Evolutionary conservation across 2,888 invertebrate genomes (phyloP).

Genomic region (Meteorus colon): DNA sequence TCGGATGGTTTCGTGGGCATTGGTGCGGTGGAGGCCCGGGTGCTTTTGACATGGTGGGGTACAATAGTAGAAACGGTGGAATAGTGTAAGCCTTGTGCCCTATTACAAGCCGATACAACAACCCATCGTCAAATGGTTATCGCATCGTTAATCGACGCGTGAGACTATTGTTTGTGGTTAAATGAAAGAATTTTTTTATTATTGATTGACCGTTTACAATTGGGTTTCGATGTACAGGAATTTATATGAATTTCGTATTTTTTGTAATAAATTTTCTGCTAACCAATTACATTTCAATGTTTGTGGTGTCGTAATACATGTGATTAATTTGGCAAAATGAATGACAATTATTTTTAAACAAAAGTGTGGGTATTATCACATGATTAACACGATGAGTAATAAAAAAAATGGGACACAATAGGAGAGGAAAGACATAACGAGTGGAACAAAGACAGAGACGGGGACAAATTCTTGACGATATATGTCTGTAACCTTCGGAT

Average conservation of each 20-base stretch:
- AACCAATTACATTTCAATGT: no score
- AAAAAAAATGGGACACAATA: neutral
- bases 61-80: neutral
- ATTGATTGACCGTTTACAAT: neutral
- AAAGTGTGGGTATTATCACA: no score
- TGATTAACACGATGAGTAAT: no score
- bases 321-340: no score
- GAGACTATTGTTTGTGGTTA: neutral
- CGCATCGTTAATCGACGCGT: conserved; percentile 25
- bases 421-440: neutral
- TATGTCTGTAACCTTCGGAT: conserved; percentile 48
- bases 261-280: no score
- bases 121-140: conserved; percentile 29
- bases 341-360: no score
- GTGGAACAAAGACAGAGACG: neutral
- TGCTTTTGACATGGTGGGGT: neutral
- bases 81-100: conserved; percentile 22
- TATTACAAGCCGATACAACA: conserved; percentile 36
- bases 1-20: conserved; percentile 25
- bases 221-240: no score
- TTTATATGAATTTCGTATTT: no score
- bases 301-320: no score
- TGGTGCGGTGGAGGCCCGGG: conserved; percentile 3
- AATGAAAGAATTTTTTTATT: neutral
- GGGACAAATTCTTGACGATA: conserved; percentile 1